These are phyloP conservation scores for Pseudocheirus occidentalis DNA, from an alignment of 2,797 vertebrate species.

Conservation along the genomic window DNA sequence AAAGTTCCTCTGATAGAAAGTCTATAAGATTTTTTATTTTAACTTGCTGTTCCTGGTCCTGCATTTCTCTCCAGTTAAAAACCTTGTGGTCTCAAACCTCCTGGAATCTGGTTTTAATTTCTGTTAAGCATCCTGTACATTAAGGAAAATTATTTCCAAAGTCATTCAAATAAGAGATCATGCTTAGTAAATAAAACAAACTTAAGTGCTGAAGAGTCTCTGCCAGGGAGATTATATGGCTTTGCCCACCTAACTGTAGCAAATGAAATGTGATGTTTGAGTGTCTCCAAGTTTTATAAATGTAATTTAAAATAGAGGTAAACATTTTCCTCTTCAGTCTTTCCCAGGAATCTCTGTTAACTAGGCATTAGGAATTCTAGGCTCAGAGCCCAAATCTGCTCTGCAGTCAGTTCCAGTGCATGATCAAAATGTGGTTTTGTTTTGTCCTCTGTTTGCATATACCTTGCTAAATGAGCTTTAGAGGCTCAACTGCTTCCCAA, in stretches of 20 bases:
- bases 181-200: slow-evolving; percentile 43
- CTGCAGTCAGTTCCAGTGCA: neutral
- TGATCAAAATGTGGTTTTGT: neutral
- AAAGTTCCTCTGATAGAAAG: neutral
- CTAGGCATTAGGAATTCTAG: neutral
- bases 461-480: neutral
- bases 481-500: neutral
- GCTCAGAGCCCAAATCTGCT: neutral
- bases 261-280: slow-evolving; percentile 39
- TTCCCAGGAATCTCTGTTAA: neutral
- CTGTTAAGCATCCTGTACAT: slow-evolving; percentile 31
- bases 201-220: slow-evolving; percentile 22
- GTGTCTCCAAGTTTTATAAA: neutral
- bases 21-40: neutral
- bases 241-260: neutral
- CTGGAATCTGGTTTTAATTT: slow-evolving; percentile 19
- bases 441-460: neutral
- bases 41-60: neutral
- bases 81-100: neutral
- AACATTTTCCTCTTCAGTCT: too few species aligned
- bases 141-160: slow-evolving; percentile 14
- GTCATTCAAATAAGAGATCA: slow-evolving; percentile 36
- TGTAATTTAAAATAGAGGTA: neutral
- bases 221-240: neutral
- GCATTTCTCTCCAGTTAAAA: neutral